phyloP scores from a whole-genome alignment of 2,113 vertebrate genomes.

The Hyaena hyaena region DNA sequence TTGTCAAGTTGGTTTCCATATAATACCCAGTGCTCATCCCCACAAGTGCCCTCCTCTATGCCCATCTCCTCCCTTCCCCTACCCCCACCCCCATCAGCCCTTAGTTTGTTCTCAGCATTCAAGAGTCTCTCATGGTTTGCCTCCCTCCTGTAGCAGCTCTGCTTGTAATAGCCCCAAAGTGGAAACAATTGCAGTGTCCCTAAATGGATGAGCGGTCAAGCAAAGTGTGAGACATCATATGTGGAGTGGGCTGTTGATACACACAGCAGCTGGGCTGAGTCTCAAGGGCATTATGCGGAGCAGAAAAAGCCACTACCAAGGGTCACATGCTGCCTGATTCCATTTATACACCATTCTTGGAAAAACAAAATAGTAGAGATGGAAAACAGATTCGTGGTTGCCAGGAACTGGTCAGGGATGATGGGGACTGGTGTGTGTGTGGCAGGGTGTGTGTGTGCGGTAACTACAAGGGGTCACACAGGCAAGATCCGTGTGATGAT shows the following conservation, averaged over 20 bases:
- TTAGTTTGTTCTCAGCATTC: too few species aligned
- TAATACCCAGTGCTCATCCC: too few species aligned
- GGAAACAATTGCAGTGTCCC: background rate
- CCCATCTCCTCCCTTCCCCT: too few species aligned
- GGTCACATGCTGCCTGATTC: background rate
- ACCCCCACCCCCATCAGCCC: too few species aligned
- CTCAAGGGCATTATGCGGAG: background rate
- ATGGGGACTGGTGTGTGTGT: too few species aligned
- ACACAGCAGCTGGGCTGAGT: background rate
- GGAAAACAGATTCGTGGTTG: background rate
- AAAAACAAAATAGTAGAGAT: background rate
- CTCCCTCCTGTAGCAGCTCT: background rate
- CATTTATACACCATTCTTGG: background rate
- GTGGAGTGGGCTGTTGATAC: too few species aligned
- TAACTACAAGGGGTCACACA: background rate
- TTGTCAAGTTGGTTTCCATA: too few species aligned
- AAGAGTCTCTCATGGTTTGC: too few species aligned
- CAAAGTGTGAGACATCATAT: background rate
- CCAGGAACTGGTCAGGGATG: background rate
- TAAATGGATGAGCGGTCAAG: background rate
- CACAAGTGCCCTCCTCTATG: too few species aligned
- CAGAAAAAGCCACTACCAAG: background rate
- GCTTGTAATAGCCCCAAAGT: background rate
- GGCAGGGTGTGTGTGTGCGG: too few species aligned
- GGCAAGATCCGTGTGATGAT: background rate